Conservation (phyloP, 2,113 vertebrate genomes). For the Clarias gariepinus region DNA sequence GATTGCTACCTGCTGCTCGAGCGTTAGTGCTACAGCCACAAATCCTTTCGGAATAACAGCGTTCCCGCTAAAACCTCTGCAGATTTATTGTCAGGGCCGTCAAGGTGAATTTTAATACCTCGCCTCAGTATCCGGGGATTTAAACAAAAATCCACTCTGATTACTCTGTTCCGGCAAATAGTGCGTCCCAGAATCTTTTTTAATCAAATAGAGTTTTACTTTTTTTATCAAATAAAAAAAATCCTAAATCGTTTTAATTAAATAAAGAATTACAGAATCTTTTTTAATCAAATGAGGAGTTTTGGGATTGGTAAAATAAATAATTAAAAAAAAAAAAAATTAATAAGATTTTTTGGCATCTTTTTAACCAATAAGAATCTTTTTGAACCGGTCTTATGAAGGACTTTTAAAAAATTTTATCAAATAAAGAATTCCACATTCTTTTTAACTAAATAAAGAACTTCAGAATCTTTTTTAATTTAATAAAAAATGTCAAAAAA, state of each 20-base stretch:
- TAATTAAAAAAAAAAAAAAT: too few relatives aligned
- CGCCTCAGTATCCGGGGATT: neutral
- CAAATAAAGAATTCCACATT: neutral
- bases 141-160: neutral
- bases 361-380: too few relatives aligned
- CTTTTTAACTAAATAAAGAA: neutral
- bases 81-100: neutral
- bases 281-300: too few relatives aligned
- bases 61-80: neutral
- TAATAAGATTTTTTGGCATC: too few relatives aligned
- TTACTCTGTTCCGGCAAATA: too few relatives aligned
- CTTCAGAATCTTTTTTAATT: neutral
- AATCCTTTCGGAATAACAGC: slow-evolving; percentile 10
- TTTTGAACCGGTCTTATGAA: too few relatives aligned
- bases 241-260: neutral
- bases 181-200: neutral
- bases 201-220: too few relatives aligned
- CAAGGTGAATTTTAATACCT: neutral
- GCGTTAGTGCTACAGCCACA: neutral
- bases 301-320: too few relatives aligned
- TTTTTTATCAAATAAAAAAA: neutral
- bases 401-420: too few relatives aligned
- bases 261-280: neutral
- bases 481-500: too few relatives aligned
- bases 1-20: slow-evolving; percentile 19